These are phyloP conservation scores for Benthosema pterotum DNA, from an alignment of 2,797 vertebrate species.

Conservation along the genomic window DNA sequence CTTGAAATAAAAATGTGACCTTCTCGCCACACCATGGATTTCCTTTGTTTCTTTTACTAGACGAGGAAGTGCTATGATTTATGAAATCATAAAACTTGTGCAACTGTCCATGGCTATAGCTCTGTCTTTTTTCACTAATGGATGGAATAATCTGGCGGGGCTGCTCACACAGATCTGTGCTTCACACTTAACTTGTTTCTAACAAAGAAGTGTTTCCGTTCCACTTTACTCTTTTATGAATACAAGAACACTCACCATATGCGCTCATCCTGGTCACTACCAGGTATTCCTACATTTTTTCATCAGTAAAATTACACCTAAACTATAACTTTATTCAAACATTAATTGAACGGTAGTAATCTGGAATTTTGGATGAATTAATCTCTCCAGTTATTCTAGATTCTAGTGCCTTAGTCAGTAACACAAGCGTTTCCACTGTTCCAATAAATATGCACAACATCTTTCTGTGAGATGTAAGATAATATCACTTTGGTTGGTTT, in stretches of 20 bases:
- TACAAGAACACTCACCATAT: no score
- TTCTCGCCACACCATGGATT: not conserved
- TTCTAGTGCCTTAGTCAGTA: not conserved
- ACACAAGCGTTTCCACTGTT: constrained; percentile 5
- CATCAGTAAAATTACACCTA: no score
- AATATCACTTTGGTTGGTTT: not conserved
- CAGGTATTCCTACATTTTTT: no score
- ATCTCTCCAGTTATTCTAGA: not conserved
- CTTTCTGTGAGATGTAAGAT: not conserved
- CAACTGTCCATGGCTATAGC: not conserved
- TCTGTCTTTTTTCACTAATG: constrained; percentile 8
- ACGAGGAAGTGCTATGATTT: constrained; percentile 41
- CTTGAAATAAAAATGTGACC: not conserved
- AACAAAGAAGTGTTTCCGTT: not conserved
- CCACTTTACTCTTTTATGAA: not conserved
- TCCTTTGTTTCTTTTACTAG: constrained; percentile 6
- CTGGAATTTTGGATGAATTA: no score
- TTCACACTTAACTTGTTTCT: constrained; percentile 1
- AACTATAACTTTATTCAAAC: no score
- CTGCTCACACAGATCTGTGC: constrained; percentile 1
- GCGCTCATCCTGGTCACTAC: no score
- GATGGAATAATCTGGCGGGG: constrained; percentile 2
- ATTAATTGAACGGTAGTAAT: no score
- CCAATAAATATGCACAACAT: not conserved
- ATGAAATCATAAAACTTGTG: constrained; percentile 27